A percentile compares a stretch with the other conserved stretches of the same genome.
Conservation (phyloP, 2,113 vertebrate genomes). For the Prochilodus magdalenae region DNA sequence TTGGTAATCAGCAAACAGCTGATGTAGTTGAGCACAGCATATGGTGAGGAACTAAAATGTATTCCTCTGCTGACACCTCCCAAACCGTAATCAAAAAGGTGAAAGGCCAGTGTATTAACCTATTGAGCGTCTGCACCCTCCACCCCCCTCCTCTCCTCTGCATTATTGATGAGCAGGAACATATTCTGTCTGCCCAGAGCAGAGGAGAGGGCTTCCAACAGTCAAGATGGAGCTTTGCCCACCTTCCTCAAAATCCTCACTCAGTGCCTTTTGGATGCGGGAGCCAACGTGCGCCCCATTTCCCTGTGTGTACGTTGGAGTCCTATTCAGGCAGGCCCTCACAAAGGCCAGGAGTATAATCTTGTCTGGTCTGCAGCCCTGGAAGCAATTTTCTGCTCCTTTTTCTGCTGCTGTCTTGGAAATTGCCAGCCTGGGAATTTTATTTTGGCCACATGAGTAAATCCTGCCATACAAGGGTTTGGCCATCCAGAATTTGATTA, state of each 20-base stretch:
- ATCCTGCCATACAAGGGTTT: constrained; percentile 80
- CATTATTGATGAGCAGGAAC: constrained; percentile 79
- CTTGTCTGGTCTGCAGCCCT: constrained; percentile 80
- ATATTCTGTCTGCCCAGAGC: constrained; percentile 74
- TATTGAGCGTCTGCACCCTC: constrained; percentile 76
- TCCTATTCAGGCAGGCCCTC: constrained; percentile 76
- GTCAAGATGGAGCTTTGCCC: constrained; percentile 75
- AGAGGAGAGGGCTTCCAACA: constrained; percentile 73
- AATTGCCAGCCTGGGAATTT: constrained; percentile 77
- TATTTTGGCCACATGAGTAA: constrained; percentile 82
- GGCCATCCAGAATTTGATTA: constrained; percentile 84
- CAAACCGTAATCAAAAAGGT: constrained; percentile 79
- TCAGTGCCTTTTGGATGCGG: constrained; percentile 77
- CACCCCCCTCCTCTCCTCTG: constrained; percentile 63
- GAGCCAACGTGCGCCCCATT: constrained; percentile 60
- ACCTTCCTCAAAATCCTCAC: constrained; percentile 71
- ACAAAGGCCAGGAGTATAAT: constrained; percentile 84
- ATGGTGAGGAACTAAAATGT: constrained; percentile 69
- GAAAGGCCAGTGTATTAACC: constrained; percentile 84
- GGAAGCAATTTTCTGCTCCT: constrained; percentile 84
- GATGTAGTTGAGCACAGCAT: constrained; percentile 50
- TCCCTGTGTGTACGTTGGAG: constrained; percentile 64
- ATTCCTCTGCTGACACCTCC: constrained; percentile 78
- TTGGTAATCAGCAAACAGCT: constrained; percentile 49
- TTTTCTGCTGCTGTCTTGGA: constrained; percentile 79